phyloP scores from a whole-genome alignment of 2,797 vertebrate species.

The Hoplostethus atlanticus region DNA sequence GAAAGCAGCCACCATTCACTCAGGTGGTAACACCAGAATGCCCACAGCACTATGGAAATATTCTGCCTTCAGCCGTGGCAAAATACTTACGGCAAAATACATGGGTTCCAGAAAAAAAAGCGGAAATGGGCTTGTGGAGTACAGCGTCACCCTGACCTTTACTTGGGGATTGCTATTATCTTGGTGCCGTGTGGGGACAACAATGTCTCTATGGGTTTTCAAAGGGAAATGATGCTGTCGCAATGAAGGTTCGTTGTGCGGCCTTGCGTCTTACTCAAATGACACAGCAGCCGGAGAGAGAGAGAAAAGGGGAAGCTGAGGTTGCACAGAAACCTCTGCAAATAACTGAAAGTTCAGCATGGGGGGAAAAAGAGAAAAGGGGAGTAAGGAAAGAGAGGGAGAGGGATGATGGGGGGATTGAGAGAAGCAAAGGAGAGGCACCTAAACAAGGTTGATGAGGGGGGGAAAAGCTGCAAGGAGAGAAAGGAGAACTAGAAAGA shows the following conservation, averaged over 20 bases:
- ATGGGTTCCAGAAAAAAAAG: conserved; percentile 31
- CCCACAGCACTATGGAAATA: conserved; percentile 4
- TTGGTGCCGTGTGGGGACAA: conserved; percentile 39
- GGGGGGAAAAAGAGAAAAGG: conserved; percentile 6
- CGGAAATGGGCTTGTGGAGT: conserved; percentile 26
- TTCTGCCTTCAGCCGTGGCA: conserved; percentile 17
- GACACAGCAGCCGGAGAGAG: conserved; percentile 37
- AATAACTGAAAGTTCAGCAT: conserved; percentile 38
- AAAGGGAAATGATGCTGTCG: conserved; percentile 62
- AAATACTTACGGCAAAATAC: conserved; percentile 34
- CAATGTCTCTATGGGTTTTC: conserved; percentile 52
- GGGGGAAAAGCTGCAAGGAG: conserved; percentile 8
- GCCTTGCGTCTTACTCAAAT: conserved; percentile 32
- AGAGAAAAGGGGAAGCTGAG: conserved; percentile 55
- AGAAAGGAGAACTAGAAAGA: conserved; percentile 42
- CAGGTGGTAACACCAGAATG: conserved; percentile 16
- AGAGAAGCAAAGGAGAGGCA: not conserved
- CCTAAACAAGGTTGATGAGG: not conserved
- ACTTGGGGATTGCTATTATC: conserved; percentile 39
- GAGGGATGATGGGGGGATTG: not conserved
- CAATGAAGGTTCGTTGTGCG: conserved; percentile 47
- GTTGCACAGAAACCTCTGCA: conserved; percentile 42
- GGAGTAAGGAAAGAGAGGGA: not conserved
- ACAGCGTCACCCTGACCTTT: conserved; percentile 42
- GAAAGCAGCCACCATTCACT: conserved; percentile 44